Conservation (phyloP, 2,113 vertebrate species). For the Dolichallabes microphthalmus region DNA sequence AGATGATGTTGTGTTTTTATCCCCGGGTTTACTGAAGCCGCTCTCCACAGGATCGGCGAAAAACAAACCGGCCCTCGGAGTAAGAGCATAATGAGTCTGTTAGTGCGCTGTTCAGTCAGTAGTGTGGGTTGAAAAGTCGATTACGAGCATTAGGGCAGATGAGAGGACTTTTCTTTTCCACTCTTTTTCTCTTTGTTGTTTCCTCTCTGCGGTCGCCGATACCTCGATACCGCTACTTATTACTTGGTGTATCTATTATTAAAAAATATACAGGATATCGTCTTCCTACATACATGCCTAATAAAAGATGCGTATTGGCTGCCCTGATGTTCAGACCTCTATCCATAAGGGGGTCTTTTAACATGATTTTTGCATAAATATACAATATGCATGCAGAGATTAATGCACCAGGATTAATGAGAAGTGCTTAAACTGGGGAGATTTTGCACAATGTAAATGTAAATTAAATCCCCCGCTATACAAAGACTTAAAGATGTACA, state of each 20-base stretch:
- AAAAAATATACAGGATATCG: neutral
- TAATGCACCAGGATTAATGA: neutral
- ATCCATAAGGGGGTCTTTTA: neutral
- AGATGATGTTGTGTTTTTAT: neutral
- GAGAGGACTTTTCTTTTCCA: neutral
- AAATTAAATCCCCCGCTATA: neutral
- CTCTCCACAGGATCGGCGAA: neutral
- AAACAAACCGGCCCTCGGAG: neutral
- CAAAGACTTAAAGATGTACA: neutral
- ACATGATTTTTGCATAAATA: neutral
- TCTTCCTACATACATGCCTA: neutral
- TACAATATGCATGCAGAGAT: neutral
- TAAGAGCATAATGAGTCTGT: neutral
- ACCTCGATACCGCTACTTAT: neutral
- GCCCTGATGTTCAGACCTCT: neutral
- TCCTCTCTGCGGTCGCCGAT: neutral
- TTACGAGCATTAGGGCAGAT: neutral
- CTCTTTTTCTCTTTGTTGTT: neutral
- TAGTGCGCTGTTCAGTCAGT: neutral
- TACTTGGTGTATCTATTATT: neutral
- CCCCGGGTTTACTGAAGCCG: neutral
- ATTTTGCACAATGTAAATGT: neutral
- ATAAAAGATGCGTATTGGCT: neutral
- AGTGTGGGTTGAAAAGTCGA: neutral
- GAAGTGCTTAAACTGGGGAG: neutral